Evolutionary conservation across 2,797 vertebrate species (phyloP).

Genomic region (Gambelia wislizenii): DNA sequence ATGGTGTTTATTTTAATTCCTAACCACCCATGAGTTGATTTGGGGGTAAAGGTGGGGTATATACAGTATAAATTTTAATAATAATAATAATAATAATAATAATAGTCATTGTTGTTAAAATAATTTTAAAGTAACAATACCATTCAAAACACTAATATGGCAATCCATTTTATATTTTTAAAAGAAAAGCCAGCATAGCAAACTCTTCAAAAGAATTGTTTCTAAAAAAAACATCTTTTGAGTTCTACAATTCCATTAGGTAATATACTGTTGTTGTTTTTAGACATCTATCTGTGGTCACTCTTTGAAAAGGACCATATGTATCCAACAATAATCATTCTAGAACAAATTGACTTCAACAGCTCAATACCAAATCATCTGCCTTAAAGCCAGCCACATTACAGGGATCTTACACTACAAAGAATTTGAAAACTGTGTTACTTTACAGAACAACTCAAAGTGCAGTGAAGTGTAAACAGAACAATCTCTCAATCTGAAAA

Average conservation of each 20-base stretch:
- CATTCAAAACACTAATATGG: background rate
- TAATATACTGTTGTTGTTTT: conserved; percentile 13
- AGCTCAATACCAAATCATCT: background rate
- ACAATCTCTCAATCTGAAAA: conserved; percentile 21
- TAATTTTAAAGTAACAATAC: no score
- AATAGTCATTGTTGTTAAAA: no score
- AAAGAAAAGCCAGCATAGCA: fast-evolving
- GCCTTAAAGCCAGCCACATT: background rate
- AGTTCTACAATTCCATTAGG: background rate
- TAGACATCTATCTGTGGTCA: background rate
- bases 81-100: no score
- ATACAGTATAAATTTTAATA: no score
- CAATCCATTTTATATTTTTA: conserved; percentile 4
- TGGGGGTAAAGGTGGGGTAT: no score
- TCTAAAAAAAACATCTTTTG: background rate
- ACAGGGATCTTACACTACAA: background rate
- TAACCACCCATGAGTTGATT: no score
- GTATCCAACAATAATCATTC: conserved; percentile 1
- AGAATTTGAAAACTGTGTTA: background rate
- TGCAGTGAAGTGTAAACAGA: background rate
- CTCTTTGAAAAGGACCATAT: background rate
- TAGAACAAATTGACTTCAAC: conserved; percentile 12
- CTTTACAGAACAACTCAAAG: conserved; percentile 18
- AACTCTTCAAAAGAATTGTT: background rate
- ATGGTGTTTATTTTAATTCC: no score